phyloP scores from a whole-genome alignment of 2,888 invertebrate genomes.

The Thecophora atra region DNA sequence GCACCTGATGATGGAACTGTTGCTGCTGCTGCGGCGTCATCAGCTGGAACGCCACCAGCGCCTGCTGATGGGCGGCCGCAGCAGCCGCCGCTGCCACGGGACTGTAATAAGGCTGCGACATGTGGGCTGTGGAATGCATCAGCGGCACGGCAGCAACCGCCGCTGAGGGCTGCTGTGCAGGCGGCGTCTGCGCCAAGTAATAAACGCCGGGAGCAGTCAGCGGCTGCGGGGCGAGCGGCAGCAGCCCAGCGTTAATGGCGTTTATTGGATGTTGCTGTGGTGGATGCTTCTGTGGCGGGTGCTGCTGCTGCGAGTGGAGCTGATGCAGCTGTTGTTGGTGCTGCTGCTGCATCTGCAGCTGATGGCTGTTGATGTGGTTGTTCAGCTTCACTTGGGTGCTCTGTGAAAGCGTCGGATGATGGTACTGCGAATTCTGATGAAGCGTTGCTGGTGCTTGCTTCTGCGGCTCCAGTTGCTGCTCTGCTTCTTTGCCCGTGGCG shows the following conservation, averaged over 20 bases:
- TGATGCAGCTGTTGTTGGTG: slow-evolving; percentile 56
- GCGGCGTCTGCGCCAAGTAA: slow-evolving; percentile 52
- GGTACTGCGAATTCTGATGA: slow-evolving; percentile 38
- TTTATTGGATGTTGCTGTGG: slow-evolving; percentile 47
- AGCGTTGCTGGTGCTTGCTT: slow-evolving; percentile 18
- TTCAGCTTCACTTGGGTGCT: slow-evolving; percentile 61
- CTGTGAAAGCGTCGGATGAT: slow-evolving; percentile 57
- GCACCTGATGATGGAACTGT: slow-evolving; percentile 49
- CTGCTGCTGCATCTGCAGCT: slow-evolving; percentile 56
- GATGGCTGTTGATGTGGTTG: slow-evolving; percentile 61
- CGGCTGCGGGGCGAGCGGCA: slow-evolving; percentile 38
- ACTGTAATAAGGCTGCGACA: slow-evolving; percentile 50
- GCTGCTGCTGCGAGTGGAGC: slow-evolving; percentile 56
- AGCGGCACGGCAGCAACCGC: slow-evolving; percentile 29
- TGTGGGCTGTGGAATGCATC: slow-evolving; percentile 39
- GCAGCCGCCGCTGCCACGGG: slow-evolving; percentile 47
- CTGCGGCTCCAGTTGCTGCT: slow-evolving; percentile 41
- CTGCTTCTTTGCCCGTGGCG: slow-evolving; percentile 51
- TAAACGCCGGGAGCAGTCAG: slow-evolving; percentile 50
- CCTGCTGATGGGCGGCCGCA: slow-evolving; percentile 52
- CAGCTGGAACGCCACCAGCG: slow-evolving; percentile 47
- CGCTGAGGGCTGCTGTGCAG: slow-evolving; percentile 25
- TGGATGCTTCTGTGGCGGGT: slow-evolving; percentile 51
- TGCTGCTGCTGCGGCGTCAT: slow-evolving; percentile 50
- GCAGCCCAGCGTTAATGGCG: slow-evolving; percentile 44